These are phyloP conservation scores for Coleophora deauratella DNA, from an alignment of 2,888 invertebrate genomes.

Conservation along the genomic window DNA sequence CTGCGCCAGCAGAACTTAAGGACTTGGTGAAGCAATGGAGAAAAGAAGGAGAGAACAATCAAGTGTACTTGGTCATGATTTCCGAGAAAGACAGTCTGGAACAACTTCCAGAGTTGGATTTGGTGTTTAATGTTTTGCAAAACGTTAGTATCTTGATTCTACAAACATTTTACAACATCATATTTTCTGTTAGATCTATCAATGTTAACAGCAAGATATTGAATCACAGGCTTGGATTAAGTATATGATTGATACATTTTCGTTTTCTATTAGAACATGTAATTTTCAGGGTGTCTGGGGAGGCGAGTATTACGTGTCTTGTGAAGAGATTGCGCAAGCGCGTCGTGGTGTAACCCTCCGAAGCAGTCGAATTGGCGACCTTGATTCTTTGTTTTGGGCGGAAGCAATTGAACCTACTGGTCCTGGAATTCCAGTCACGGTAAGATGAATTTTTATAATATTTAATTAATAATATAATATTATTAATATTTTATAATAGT, in stretches of 20 bases:
- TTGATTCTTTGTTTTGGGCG: constrained; percentile 34
- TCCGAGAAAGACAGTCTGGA: constrained; percentile 26
- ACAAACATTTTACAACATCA: not conserved
- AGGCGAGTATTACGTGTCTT: constrained; percentile 27
- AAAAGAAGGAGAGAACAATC: constrained; percentile 22
- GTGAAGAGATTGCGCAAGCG: constrained; percentile 10
- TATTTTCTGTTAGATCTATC: not conserved
- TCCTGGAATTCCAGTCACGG: constrained; percentile 30
- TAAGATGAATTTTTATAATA: constrained; percentile 15
- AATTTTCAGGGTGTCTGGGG: constrained; percentile 28
- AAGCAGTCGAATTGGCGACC: constrained; percentile 22
- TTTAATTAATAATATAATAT: too few relatives aligned
- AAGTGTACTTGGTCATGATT: constrained; percentile 30
- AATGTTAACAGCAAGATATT: not conserved
- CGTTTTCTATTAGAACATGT: not conserved
- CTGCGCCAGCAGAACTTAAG: constrained; percentile 26
- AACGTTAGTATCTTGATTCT: constrained; percentile 22
- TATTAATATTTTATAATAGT: too few relatives aligned
- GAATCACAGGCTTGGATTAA: too few relatives aligned
- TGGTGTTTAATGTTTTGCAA: constrained; percentile 29
- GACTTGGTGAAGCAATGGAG: constrained; percentile 29
- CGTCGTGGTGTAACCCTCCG: constrained; percentile 18
- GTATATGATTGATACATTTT: too few relatives aligned
- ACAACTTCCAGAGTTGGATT: constrained; percentile 29
- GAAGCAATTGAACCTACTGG: constrained; percentile 18